Conservation (phyloP, 1,140 invertebrate species). For the Saccostrea cuccullata region DNA sequence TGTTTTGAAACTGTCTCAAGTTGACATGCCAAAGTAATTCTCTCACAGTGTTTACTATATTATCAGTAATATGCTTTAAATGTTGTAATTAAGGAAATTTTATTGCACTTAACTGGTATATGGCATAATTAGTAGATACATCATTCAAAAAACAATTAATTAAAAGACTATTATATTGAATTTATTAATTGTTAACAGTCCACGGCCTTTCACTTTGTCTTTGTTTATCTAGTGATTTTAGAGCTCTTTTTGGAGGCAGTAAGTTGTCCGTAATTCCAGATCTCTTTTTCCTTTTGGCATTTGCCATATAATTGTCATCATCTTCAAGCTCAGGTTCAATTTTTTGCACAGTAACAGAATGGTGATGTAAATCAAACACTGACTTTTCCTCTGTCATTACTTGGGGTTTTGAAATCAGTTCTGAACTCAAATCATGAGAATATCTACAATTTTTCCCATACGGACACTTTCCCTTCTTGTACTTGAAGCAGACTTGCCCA, state of each 20-base stretch:
- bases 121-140: not conserved
- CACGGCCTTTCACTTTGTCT: constrained; percentile 80
- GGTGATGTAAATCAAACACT: not conserved
- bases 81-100: too few relatives aligned
- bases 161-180: not conserved
- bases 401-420: constrained; percentile 44
- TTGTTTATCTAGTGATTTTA: constrained; percentile 87
- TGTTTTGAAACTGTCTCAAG: not conserved
- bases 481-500: constrained; percentile 94
- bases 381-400: constrained; percentile 24
- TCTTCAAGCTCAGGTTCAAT: constrained; percentile 56
- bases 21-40: too few relatives aligned
- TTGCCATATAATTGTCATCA: constrained; percentile 70
- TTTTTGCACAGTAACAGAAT: constrained; percentile 8
- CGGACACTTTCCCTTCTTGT: constrained; percentile 91
- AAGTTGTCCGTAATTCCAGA: constrained; percentile 88
- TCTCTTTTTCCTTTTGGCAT: constrained; percentile 84
- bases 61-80: too few relatives aligned
- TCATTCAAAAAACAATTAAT: not conserved
- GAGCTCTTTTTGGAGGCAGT: constrained; percentile 90
- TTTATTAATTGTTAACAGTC: constrained; percentile 68
- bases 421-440: constrained; percentile 90
- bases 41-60: too few relatives aligned
- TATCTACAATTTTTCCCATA: constrained; percentile 95
- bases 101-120: too few relatives aligned